A percentile compares a stretch with the other conserved stretches of the same genome.
phyloP scores from a whole-genome alignment of 2,888 invertebrate genomes.

The Pammene fasciana region DNA sequence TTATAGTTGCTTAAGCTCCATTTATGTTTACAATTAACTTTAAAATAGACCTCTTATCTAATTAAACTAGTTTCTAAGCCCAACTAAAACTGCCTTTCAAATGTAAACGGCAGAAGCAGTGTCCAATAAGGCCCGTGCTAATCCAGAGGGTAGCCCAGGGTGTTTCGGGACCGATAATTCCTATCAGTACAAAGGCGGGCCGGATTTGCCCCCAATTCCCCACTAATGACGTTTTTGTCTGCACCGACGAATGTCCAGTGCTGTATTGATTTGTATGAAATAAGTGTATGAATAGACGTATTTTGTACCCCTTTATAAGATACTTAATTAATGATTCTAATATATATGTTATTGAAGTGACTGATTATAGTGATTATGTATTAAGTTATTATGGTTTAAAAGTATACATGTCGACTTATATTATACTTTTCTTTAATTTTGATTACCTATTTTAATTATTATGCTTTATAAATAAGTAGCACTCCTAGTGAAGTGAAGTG shows the following conservation, averaged over 20 bases:
- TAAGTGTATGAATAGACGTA: slow-evolving; percentile 34
- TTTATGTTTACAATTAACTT: no score
- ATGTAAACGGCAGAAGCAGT: slow-evolving; percentile 24
- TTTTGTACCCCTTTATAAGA: not conserved
- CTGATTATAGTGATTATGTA: no score
- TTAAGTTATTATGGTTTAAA: no score
- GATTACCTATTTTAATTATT: no score
- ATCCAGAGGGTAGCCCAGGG: slow-evolving; percentile 36
- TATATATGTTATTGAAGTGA: not conserved
- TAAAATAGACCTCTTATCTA: not conserved
- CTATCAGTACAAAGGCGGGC: slow-evolving; percentile 59
- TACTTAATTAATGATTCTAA: not conserved
- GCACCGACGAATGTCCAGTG: slow-evolving; percentile 42
- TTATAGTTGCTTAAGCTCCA: no score
- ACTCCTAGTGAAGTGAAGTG: no score
- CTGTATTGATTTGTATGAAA: slow-evolving; percentile 37
- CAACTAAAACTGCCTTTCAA: slow-evolving; percentile 14
- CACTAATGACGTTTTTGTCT: slow-evolving; percentile 67
- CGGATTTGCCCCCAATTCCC: slow-evolving; percentile 54
- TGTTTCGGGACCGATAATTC: slow-evolving; percentile 54
- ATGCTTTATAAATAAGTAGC: no score
- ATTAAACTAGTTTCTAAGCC: not conserved
- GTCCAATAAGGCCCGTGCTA: slow-evolving; percentile 26
- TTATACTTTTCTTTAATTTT: no score
- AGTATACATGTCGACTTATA: no score